phyloP scores from a whole-genome alignment of 2,888 invertebrate genomes.

The Agrotis segetum region DNA sequence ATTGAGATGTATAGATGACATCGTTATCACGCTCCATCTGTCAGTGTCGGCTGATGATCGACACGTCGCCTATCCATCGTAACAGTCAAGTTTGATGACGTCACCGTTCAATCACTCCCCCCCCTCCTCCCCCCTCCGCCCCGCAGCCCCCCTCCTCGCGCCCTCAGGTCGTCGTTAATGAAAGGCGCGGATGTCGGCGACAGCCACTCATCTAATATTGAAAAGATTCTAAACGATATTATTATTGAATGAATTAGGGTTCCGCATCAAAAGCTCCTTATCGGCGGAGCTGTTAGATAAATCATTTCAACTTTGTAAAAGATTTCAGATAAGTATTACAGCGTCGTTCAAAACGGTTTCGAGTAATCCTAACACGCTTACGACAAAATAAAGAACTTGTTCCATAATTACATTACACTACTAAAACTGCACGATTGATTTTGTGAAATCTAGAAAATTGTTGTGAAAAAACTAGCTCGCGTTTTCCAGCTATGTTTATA shows the following conservation, averaged over 20 bases:
- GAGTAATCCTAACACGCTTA: background rate
- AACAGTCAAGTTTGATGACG: slow-evolving; percentile 11
- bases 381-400: no score
- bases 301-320: slow-evolving; percentile 16
- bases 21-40: background rate
- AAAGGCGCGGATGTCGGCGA: slow-evolving; percentile 44
- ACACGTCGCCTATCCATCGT: background rate
- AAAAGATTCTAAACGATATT: slow-evolving; percentile 51
- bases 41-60: background rate
- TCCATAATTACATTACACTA: no score
- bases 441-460: background rate
- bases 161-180: slow-evolving; percentile 26
- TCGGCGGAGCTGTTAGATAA: background rate
- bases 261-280: slow-evolving; percentile 29
- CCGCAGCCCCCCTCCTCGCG: no score
- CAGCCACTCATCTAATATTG: slow-evolving; percentile 47
- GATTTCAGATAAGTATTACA: slow-evolving; percentile 1
- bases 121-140: no score
- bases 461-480: background rate
- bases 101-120: slow-evolving; percentile 14
- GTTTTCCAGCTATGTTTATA: background rate
- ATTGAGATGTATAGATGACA: background rate
- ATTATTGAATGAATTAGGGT: slow-evolving; percentile 41
- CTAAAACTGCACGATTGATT: background rate
- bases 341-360: background rate